Evolutionary conservation across 2,113 vertebrate species (phyloP).

Genomic region (Pachyramphus minor): DNA sequence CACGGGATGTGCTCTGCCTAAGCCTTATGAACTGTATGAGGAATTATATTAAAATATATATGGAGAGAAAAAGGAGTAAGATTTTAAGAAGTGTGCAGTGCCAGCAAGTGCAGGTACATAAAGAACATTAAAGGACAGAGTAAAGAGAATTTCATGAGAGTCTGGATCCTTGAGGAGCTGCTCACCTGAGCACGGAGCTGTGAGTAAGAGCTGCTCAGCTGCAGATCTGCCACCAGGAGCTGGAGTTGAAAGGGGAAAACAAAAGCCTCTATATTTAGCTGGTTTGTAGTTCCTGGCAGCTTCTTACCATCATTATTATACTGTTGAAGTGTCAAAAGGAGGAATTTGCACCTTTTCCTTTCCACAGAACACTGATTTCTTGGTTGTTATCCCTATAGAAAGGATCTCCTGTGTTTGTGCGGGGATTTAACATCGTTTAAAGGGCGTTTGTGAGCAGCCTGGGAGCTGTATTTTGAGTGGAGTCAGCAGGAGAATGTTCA

Average conservation of each 20-base stretch:
- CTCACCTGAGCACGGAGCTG: background rate
- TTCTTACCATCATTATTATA: background rate
- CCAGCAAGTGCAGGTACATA: background rate
- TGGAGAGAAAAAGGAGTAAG: background rate
- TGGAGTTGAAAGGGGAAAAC: background rate
- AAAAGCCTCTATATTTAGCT: background rate
- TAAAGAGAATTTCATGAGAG: background rate
- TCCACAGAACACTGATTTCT: background rate
- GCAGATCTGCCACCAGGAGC: background rate
- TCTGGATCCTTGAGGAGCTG: background rate
- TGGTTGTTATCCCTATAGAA: background rate
- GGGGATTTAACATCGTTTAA: background rate
- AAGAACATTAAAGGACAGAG: background rate
- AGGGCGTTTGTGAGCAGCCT: background rate
- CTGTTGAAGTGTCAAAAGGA: background rate
- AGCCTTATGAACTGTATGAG: background rate
- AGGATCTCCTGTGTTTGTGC: background rate
- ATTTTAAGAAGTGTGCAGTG: background rate
- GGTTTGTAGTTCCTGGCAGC: background rate
- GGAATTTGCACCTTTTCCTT: background rate
- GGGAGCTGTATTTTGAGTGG: background rate
- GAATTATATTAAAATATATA: background rate
- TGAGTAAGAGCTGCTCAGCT: background rate
- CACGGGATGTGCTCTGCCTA: background rate
- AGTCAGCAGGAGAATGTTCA: background rate